Percentiles rank a stretch among this genome's conserved stretches.
phyloP scores from a whole-genome alignment of 2,888 invertebrate genomes.

The Eilema griseolum region DNA sequence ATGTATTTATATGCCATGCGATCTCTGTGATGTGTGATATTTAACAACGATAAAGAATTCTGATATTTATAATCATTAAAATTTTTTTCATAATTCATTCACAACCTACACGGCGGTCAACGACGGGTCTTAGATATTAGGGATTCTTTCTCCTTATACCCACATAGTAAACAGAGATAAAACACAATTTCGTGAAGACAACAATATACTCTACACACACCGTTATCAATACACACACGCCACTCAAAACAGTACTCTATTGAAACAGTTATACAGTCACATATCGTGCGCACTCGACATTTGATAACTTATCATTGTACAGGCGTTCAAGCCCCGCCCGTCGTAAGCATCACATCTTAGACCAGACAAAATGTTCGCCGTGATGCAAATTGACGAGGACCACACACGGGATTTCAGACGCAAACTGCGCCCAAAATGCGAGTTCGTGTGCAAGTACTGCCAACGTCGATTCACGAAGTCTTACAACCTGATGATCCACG shows the following conservation, averaged over 20 bases:
- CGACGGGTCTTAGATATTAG: constrained; percentile 55
- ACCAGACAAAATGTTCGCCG: constrained; percentile 93
- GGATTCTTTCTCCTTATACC: constrained; percentile 40
- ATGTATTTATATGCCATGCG: constrained; percentile 19
- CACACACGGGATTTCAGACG: constrained; percentile 94
- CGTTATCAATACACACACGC: constrained; percentile 53
- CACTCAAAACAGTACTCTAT: constrained; percentile 53
- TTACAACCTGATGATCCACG: constrained; percentile 99
- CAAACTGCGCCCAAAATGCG: constrained; percentile 97
- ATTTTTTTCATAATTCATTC: constrained; percentile 24
- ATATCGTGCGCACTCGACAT: constrained; percentile 67
- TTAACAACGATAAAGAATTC: constrained; percentile 11
- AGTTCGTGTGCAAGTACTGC: constrained; percentile 99
- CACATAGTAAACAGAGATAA: constrained; percentile 41
- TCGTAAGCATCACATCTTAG: constrained; percentile 82
- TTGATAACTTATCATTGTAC: constrained; percentile 80
- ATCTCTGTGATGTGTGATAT: constrained; percentile 25
- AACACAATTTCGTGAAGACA: constrained; percentile 49
- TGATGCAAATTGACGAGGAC: constrained; percentile 96
- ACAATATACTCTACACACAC: constrained; percentile 53
- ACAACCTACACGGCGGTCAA: constrained; percentile 49
- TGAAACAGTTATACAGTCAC: constrained; percentile 58
- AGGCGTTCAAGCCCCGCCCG: constrained; percentile 85
- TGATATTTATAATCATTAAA: background rate
- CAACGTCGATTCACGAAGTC: constrained; percentile 99